Evolutionary conservation across 2,888 invertebrate species (phyloP), one percentile per base, ranked within the genome.

Genomic region (Cephalotes varians): DNA sequence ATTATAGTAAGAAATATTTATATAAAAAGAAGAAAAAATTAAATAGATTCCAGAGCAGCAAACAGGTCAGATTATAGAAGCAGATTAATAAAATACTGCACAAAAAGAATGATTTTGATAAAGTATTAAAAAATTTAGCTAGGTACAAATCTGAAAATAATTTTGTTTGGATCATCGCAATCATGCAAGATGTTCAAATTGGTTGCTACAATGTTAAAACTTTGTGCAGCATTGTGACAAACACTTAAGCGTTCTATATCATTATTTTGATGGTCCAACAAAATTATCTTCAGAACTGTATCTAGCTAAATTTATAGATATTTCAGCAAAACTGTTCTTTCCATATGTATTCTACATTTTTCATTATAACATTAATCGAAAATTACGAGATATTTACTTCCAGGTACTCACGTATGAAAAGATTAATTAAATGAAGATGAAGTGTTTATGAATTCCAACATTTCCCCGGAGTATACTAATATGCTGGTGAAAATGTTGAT

Each of bases 361-460:
- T 56, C 3, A 9, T 10, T 40, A 0, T n/a, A 31, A 65, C 2
- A 10, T 40, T n/a, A 21, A 1, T 34, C 6, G 7, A 44, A 77
- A 77, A 51, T 51, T 51, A 51, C 18, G 25, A 54, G 54, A 67
- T 31, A n/a, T 65, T 31, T 44, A 18, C 1, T 40, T 10, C 40
- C 28, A 44, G 2, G 12, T 51, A 40, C 10, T 37, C 28, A 51
- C 3, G 40, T 9, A n/a, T n/a, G 25, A 64, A 51, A 51, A 76
- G 56, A 28, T 76, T 76, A 51, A 65, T 76, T 54, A 21, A 69
- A 31, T 67, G 25, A 76, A 76, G 54, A 54, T 54, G 31, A 54
- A 65, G 40, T 34, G 51, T n/a, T 31, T 54, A 73, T n/a, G 21
- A 44, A 58, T 37, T 12, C 34, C 51, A 40, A 51, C 34, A 76